Base-by-base conservation (phyloP, 1,140 invertebrate species). In the Frieseomelitta varia region DNA sequence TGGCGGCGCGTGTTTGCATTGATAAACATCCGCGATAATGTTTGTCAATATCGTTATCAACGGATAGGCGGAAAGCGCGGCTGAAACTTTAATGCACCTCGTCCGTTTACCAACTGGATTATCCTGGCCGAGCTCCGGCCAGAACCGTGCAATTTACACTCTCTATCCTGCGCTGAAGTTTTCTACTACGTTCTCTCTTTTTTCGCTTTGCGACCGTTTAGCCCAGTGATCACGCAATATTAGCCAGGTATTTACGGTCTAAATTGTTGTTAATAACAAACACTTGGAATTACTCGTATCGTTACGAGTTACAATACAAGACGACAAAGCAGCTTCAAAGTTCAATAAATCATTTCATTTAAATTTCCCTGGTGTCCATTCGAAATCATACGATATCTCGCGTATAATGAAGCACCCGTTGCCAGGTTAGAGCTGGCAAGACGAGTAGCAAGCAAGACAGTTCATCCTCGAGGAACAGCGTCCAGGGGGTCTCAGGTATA, bases 21-120 rank as follows among this genome's bases (percentile, higher is more conserved):
- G 83, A 80, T 84, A 84, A 84, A 84, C 58, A 68, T 55, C n/a
- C 53, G 69, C 11, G 83, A 84, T 84, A 84, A 79, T 80, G 77
- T 56, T 80, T 58, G 77, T 84, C 78, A 74, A 80, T 74, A 80
- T 67, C 77, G 69, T 84, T 80, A 80, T 80, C 78, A 69, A 80
- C 30, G n/a, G 61, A 51, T 58, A 80, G 69, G 34, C 68, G 51
- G 47, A 72, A 73, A 79, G 58, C 82, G 67, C 30, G 47, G 30
- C 19, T 24, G 76, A 12, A 56, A 84, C n/a, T 79, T 84, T 84
- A 79, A 72, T 84, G 82, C 77, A 80, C 58, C 56, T 78, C 56
- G 78, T 24, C 61, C 71, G 69, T 79, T 84, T 84, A 58, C 78
- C 30, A 6, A 68, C 39, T 73, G 69, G 69, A 84, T 84, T 80